A percentile compares a stretch with the other conserved stretches of the same genome.
phyloP scores from a whole-genome alignment of 2,888 invertebrate genomes.

The Acanthoscelides obtectus region DNA sequence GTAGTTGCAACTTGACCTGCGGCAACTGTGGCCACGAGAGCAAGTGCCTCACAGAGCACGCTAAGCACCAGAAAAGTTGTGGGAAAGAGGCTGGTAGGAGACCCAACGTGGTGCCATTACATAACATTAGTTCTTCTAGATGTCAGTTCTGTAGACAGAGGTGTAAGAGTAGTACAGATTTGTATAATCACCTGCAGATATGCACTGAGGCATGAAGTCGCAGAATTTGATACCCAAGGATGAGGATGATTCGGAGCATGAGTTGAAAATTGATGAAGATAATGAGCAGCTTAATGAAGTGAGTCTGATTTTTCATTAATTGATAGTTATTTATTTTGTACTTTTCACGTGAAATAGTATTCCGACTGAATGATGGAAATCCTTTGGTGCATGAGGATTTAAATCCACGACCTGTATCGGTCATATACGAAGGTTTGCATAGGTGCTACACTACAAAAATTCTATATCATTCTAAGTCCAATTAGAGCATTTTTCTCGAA shows the following conservation, averaged over 20 bases:
- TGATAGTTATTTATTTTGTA: not conserved
- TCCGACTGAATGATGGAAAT: too few species aligned
- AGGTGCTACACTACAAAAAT: too few species aligned
- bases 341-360: too few species aligned
- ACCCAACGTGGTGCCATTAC: slow-evolving; percentile 39
- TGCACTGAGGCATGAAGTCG: slow-evolving; percentile 57
- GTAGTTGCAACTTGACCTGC: slow-evolving; percentile 64
- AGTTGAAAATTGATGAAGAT: slow-evolving; percentile 29
- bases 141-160: slow-evolving; percentile 84
- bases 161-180: slow-evolving; percentile 78
- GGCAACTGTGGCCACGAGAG: slow-evolving; percentile 70
- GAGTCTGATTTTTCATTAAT: slow-evolving; percentile 7
- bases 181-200: slow-evolving; percentile 68
- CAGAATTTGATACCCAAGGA: slow-evolving; percentile 33
- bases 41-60: slow-evolving; percentile 76
- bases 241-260: slow-evolving; percentile 33
- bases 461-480: too few species aligned
- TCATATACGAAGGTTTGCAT: too few species aligned
- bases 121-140: slow-evolving; percentile 64
- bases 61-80: slow-evolving; percentile 71
- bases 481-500: too few species aligned
- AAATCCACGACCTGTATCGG: too few species aligned
- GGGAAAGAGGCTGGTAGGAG: slow-evolving; percentile 40
- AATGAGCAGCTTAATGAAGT: slow-evolving; percentile 23
- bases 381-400: too few species aligned